These are phyloP conservation scores for Triplophysa tibetana DNA, from an alignment of 2,113 vertebrate species.

Conservation along the genomic window DNA sequence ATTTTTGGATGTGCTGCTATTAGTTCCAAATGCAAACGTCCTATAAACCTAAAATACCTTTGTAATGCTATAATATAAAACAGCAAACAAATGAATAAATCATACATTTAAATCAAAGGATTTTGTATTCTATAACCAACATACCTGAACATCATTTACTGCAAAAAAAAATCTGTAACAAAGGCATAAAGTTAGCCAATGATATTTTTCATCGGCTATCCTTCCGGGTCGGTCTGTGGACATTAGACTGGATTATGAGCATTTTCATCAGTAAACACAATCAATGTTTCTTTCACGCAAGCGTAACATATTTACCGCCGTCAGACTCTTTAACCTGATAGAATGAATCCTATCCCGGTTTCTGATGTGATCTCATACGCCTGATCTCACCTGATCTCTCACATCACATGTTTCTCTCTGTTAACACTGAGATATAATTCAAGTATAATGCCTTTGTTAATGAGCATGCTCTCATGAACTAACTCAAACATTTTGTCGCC, in stretches of 20 bases:
- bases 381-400: background rate
- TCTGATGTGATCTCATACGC: background rate
- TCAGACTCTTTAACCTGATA: background rate
- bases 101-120: no score
- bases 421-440: constrained; percentile 41
- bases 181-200: no score
- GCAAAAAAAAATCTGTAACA: no score
- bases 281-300: background rate
- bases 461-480: constrained; percentile 13
- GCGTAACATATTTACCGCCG: background rate
- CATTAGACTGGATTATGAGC: background rate
- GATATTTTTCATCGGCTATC: no score
- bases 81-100: no score
- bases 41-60: no score
- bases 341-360: background rate
- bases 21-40: no score
- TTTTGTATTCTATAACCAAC: no score
- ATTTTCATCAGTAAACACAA: background rate
- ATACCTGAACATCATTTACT: no score
- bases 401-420: constrained; percentile 24
- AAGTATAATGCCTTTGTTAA: constrained; percentile 8
- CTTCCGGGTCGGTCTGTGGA: background rate
- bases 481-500: constrained; percentile 30
- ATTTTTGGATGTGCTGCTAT: background rate
- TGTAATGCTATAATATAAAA: background rate